Evolutionary conservation across 2,797 vertebrate genomes (phyloP).

Genomic region (Perdix hodgsoniae): DNA sequence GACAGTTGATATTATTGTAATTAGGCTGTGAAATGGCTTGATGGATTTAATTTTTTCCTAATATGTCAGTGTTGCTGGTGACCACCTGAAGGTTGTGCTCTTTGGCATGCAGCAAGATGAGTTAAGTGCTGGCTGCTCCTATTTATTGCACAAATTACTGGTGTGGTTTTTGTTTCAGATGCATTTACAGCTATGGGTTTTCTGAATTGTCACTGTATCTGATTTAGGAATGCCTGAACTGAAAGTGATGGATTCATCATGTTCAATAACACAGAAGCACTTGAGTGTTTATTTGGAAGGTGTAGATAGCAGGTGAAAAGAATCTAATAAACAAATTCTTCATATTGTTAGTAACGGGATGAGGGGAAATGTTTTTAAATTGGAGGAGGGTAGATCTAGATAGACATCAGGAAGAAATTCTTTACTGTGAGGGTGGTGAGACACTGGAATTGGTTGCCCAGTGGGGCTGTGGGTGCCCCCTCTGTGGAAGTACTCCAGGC

Average conservation of each 20-base stretch:
- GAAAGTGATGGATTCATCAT: background rate
- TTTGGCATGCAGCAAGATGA: background rate
- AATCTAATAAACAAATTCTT: background rate
- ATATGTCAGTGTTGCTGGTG: background rate
- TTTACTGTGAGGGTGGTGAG: too few species aligned
- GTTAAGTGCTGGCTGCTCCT: background rate
- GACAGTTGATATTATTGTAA: background rate
- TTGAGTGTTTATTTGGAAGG: background rate
- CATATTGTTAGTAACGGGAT: too few species aligned
- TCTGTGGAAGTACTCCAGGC: too few species aligned
- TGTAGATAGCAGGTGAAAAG: background rate
- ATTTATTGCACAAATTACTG: background rate
- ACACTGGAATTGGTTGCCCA: too few species aligned
- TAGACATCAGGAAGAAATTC: too few species aligned
- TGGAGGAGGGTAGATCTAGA: too few species aligned
- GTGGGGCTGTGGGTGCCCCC: too few species aligned
- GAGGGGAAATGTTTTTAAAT: too few species aligned
- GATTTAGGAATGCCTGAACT: background rate
- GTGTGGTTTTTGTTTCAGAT: background rate
- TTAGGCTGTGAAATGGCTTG: background rate
- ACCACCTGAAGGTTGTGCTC: background rate
- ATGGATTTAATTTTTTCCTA: background rate
- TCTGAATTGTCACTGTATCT: background rate
- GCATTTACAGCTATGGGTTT: background rate
- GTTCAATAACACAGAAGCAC: rapidly evolving